A percentile compares a stretch with the other conserved stretches of the same genome.
Conservation (phyloP, 2,113 vertebrate species). For the Pteruthius melanotis region DNA sequence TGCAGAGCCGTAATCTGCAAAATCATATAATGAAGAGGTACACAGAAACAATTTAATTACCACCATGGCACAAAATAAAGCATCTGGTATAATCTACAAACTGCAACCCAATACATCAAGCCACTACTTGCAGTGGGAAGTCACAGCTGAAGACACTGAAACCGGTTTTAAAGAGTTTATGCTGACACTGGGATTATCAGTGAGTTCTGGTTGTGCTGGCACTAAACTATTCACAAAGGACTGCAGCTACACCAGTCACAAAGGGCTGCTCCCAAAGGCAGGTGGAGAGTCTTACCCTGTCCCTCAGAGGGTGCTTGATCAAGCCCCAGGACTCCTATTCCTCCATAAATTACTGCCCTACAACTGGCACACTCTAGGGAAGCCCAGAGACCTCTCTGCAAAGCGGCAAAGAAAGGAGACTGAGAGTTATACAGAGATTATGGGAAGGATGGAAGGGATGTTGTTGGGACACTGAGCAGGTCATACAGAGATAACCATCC, state of each 20-base stretch:
- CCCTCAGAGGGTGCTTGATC: neutral
- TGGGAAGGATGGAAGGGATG: neutral
- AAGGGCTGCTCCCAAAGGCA: neutral
- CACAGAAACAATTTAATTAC: neutral
- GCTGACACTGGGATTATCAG: neutral
- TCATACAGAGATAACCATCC: neutral
- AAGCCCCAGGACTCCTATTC: neutral
- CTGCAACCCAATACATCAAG: conserved; percentile 13
- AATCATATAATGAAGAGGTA: neutral
- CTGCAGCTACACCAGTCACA: neutral
- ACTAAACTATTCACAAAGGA: neutral
- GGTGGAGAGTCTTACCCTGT: conserved; percentile 5
- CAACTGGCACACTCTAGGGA: neutral
- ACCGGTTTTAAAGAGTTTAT: neutral
- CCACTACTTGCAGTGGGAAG: neutral
- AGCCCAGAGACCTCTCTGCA: neutral
- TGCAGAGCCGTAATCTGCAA: neutral
- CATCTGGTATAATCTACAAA: neutral
- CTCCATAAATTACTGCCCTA: neutral
- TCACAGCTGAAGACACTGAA: neutral
- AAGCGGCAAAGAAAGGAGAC: conserved; percentile 3
- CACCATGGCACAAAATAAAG: neutral
- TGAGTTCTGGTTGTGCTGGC: neutral
- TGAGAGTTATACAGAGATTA: neutral
- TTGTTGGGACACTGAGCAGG: neutral